phyloP scores from a whole-genome alignment of 2,888 invertebrate genomes.

The Nemoura dubitans region DNA sequence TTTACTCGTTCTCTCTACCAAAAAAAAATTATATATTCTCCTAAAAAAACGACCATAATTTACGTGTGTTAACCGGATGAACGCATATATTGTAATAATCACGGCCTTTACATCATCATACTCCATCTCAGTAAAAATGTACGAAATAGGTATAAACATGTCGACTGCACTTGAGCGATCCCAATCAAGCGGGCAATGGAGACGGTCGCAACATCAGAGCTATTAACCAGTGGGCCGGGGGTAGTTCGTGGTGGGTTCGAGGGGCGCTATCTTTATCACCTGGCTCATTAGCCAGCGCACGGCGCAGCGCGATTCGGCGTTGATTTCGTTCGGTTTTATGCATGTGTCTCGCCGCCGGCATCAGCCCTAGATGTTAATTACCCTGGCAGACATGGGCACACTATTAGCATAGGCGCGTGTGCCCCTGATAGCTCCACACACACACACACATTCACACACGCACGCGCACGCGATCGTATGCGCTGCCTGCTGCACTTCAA shows the following conservation, averaged over 20 bases:
- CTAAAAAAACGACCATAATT: neutral
- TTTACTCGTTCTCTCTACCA: neutral
- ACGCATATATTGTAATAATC: neutral
- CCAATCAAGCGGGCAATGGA: neutral
- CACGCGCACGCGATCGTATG: no score
- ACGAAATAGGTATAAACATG: neutral
- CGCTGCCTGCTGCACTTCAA: slow-evolving; percentile 3
- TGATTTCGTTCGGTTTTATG: slow-evolving; percentile 13
- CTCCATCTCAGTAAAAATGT: neutral
- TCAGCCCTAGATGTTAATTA: slow-evolving; percentile 8
- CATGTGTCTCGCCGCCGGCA: neutral
- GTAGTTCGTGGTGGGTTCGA: neutral
- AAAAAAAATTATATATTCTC: neutral
- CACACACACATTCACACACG: neutral
- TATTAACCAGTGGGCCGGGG: neutral
- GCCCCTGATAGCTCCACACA: neutral
- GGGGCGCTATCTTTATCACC: neutral
- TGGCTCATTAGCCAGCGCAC: neutral
- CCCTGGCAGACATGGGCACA: neutral
- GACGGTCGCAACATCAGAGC: neutral
- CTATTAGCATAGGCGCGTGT: neutral
- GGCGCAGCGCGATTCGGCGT: neutral
- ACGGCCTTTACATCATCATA: neutral
- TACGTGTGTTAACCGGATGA: neutral
- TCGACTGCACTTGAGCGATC: neutral